phyloP scores from a whole-genome alignment of 2,797 vertebrate genomes.

The Sebastes kiyomatsui region DNA sequence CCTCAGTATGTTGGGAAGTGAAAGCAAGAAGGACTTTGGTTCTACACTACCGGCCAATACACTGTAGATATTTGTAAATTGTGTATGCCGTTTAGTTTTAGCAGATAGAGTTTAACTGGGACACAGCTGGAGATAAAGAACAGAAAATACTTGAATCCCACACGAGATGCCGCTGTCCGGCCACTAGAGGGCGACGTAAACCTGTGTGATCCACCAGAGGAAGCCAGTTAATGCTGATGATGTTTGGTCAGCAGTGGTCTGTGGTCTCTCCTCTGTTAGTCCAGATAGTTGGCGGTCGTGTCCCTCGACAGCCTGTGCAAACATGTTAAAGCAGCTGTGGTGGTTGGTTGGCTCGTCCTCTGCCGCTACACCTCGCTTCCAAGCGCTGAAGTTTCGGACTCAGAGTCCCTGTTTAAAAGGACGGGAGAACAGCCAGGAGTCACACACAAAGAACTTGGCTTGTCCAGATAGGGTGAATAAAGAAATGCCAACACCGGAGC shows the following conservation, averaged over 20 bases:
- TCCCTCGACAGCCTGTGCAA: conserved; percentile 40
- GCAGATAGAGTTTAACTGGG: neutral
- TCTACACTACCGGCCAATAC: neutral
- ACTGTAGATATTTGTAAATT: neutral
- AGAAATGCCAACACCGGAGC: neutral
- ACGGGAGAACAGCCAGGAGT: conserved; percentile 30
- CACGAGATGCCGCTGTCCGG: neutral
- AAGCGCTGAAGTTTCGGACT: conserved; percentile 85
- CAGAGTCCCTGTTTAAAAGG: conserved; percentile 73
- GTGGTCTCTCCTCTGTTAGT: conserved; percentile 10
- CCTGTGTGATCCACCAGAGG: neutral
- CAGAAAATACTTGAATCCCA: neutral
- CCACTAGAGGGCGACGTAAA: conserved; percentile 58
- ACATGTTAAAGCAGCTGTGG: conserved; percentile 10
- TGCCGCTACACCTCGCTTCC: conserved; percentile 67
- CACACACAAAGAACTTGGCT: conserved; percentile 32
- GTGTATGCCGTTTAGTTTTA: neutral
- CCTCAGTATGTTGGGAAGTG: neutral
- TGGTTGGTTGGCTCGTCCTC: neutral
- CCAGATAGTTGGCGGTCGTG: neutral
- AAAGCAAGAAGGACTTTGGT: neutral
- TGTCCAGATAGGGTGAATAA: neutral
- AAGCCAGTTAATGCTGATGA: neutral
- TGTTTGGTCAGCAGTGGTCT: conserved; percentile 11
- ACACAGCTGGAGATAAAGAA: neutral